Evolutionary conservation across 1,140 invertebrate species (phyloP).

Genomic region (Drosophila oshimai): DNA sequence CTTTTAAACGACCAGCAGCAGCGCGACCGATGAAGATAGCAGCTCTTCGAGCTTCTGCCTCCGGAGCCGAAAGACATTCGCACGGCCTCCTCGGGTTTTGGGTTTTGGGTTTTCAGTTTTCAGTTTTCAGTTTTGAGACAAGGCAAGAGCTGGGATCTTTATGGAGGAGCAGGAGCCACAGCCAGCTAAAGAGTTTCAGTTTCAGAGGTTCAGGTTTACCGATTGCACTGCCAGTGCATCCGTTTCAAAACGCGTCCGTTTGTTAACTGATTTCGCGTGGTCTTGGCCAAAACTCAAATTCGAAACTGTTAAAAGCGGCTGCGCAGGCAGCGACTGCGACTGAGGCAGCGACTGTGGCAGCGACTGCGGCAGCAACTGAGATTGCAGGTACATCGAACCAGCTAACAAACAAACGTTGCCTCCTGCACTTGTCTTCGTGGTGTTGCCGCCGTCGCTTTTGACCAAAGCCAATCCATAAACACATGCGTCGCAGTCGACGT

Average conservation of each 20-base stretch:
- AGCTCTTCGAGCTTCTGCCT: conserved; percentile 44
- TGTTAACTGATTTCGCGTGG: conserved; percentile 82
- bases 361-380: conserved; percentile 24
- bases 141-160: conserved; percentile 20
- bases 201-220: conserved; percentile 31
- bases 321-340: conserved; percentile 18
- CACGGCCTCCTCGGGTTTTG: conserved; percentile 24
- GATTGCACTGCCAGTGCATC: conserved; percentile 55
- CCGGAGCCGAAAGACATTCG: conserved; percentile 57
- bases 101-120: neutral
- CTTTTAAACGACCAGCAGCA: conserved; percentile 66
- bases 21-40: conserved; percentile 38
- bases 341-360: conserved; percentile 18
- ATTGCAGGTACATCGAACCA: conserved; percentile 65
- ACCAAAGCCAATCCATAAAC: conserved; percentile 68
- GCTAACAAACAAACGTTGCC: conserved; percentile 36
- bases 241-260: conserved; percentile 81
- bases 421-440: conserved; percentile 59
- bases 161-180: conserved; percentile 28
- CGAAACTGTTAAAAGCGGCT: conserved; percentile 60
- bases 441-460: conserved; percentile 11
- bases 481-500: conserved; percentile 39
- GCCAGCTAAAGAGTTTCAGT: conserved; percentile 2
- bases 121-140: neutral
- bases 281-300: conserved; percentile 71